Evolutionary conservation across 1,140 invertebrate species (phyloP).

Genomic region (Anthonomus grandis): DNA sequence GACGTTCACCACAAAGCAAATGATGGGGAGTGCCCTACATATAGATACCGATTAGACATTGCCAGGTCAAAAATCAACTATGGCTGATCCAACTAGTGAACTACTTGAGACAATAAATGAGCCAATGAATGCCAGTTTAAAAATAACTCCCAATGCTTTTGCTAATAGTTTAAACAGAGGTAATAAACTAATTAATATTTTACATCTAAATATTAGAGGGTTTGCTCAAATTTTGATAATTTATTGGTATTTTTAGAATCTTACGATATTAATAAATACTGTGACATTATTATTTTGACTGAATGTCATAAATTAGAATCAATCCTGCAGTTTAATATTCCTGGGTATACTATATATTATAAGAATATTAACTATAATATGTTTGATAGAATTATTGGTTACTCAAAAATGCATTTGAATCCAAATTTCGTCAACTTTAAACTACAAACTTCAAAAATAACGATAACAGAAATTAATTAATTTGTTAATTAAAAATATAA

Average conservation of each 20-base stretch:
- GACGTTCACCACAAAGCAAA: not conserved
- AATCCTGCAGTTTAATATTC: not conserved
- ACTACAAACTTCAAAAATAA: not conserved
- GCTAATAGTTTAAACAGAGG: not conserved
- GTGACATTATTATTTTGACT: constrained; percentile 3
- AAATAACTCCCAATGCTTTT: not conserved
- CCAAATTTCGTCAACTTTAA: not conserved
- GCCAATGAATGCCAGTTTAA: not conserved
- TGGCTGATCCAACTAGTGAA: constrained; percentile 1
- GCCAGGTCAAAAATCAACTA: constrained; percentile 2
- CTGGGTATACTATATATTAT: not conserved
- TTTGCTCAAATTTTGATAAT: not conserved
- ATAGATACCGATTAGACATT: not conserved
- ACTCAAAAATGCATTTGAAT: not conserved
- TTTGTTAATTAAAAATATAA: too few species aligned
- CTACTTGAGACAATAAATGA: not conserved
- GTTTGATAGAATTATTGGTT: not conserved
- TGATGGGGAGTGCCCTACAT: constrained; percentile 1
- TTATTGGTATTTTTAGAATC: too few species aligned
- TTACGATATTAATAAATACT: constrained; percentile 2
- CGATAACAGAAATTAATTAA: not conserved
- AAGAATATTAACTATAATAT: not conserved
- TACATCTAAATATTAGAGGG: constrained; percentile 5
- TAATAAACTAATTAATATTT: not conserved
- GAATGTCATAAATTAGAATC: constrained; percentile 3